Evolutionary conservation across 2,113 vertebrate species (phyloP).

Genomic region (Emydura subglobosa): DNA sequence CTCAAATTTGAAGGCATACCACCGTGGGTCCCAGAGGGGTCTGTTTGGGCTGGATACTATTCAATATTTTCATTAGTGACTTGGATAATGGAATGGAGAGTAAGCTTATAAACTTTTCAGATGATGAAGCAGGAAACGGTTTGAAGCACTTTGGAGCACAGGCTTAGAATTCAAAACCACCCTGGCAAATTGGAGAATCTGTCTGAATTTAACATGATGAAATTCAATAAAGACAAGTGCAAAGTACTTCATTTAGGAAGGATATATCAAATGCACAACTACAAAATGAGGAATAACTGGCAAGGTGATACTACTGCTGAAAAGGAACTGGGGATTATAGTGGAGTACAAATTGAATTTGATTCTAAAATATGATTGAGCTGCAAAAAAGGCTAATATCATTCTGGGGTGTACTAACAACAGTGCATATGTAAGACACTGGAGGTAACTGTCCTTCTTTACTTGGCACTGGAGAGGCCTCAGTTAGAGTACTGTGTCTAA

Average conservation of each 20-base stretch:
- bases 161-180: neutral
- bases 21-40: neutral
- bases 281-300: neutral
- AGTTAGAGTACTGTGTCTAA: neutral
- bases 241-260: neutral
- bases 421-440: neutral
- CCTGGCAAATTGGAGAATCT: neutral
- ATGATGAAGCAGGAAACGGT: neutral
- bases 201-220: neutral
- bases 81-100: neutral
- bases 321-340: neutral
- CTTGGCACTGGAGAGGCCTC: neutral
- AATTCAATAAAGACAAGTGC: neutral
- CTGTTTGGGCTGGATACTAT: neutral
- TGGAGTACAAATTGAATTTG: neutral
- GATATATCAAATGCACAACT: neutral
- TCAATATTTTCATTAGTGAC: neutral
- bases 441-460: neutral
- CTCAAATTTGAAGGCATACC: neutral
- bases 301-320: neutral
- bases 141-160: neutral
- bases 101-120: neutral
- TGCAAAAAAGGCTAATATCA: neutral
- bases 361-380: neutral
- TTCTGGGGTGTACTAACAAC: neutral